A percentile compares a stretch with the other conserved stretches of the same genome.
Conservation (phyloP, 1,140 invertebrate genomes). For the Holotrichia oblita region DNA sequence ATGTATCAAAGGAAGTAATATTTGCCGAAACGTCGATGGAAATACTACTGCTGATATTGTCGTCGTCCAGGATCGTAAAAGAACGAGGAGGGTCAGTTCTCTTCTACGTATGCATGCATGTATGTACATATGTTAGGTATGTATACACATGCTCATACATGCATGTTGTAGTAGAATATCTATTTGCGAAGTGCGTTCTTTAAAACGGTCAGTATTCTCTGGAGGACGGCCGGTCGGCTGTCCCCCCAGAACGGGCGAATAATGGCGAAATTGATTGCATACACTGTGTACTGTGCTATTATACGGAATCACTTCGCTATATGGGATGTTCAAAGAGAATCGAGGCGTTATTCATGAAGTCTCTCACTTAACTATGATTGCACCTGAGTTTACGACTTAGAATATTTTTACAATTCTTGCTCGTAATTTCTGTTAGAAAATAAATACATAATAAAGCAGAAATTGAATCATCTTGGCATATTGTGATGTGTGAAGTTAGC, state of each 20-base stretch:
- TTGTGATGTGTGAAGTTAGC: too few relatives aligned
- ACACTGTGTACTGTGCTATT: neutral
- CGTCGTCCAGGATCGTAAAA: neutral
- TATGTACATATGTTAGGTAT: neutral
- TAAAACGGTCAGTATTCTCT: conserved; percentile 54
- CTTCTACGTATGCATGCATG: neutral
- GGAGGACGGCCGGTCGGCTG: conserved; percentile 44
- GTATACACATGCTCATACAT: neutral
- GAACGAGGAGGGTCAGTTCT: neutral
- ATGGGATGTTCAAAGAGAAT: too few relatives aligned
- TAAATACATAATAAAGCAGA: too few relatives aligned
- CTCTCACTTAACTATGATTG: too few relatives aligned
- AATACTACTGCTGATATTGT: neutral
- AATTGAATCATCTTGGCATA: too few relatives aligned
- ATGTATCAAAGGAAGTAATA: conserved; percentile 59
- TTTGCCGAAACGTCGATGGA: conserved; percentile 50
- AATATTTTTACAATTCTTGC: too few relatives aligned
- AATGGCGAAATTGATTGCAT: conserved; percentile 57
- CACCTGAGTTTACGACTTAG: too few relatives aligned
- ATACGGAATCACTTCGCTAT: too few relatives aligned
- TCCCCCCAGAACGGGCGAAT: conserved; percentile 48
- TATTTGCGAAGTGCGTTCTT: conserved; percentile 56
- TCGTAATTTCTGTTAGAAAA: too few relatives aligned
- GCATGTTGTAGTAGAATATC: conserved; percentile 53
- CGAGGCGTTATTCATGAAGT: too few relatives aligned